These are phyloP conservation scores for Heliocidaris tuberculata DNA, from an alignment of 35 echinoderm and acorn worm genomes.

Conservation along the genomic window DNA sequence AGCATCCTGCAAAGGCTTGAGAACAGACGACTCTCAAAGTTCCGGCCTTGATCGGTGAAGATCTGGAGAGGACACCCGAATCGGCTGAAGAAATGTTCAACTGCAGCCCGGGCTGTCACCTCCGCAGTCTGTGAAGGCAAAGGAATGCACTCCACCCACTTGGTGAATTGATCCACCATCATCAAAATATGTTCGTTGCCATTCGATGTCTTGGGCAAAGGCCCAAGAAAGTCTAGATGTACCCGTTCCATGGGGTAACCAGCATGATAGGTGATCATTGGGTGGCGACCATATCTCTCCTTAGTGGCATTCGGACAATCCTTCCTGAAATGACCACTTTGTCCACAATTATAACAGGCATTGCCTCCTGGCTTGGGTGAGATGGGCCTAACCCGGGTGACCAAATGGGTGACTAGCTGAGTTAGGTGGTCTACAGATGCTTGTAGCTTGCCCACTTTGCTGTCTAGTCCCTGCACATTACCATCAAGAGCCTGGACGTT, in stretches of 20 bases:
- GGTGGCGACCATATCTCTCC: conserved; percentile 11
- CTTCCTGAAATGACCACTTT: no score
- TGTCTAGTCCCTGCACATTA: no score
- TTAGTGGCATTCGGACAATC: conserved; percentile 7
- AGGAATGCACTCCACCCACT: conserved; percentile 45
- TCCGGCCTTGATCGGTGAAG: conserved; percentile 25
- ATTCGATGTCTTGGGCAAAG: conserved; percentile 51
- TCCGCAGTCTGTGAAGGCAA: conserved; percentile 50
- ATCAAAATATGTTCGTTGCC: no score
- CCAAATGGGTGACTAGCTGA: no score
- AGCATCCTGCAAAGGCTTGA: not conserved
- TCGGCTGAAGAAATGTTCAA: conserved; percentile 3
- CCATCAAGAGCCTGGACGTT: no score
- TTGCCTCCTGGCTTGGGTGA: no score
- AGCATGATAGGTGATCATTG: conserved; percentile 30
- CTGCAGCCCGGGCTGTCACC: conserved; percentile 26
- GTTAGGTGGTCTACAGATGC: no score
- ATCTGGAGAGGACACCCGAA: conserved; percentile 28
- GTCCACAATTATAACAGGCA: no score
- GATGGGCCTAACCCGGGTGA: no score
- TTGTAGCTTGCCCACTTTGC: no score
- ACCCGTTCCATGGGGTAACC: conserved; percentile 46
- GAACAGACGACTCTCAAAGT: conserved; percentile 22
- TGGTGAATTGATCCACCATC: conserved; percentile 47
- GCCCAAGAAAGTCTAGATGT: no score